phyloP scores from a whole-genome alignment of 2,113 vertebrate species.

The Heptranchias perlo region DNA sequence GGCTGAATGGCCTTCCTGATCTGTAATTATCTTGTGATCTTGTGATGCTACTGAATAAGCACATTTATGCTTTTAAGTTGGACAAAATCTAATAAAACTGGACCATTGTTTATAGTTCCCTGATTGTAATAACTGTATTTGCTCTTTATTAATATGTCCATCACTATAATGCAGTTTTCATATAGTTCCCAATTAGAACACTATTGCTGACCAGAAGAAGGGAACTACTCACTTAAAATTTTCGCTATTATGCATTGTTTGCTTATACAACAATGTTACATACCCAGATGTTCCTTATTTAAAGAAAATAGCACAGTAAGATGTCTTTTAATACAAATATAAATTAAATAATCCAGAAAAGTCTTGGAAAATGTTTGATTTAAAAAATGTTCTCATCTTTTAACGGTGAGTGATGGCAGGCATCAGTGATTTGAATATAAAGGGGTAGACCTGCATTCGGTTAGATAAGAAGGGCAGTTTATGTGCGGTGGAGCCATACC shows the following conservation, averaged over 20 bases:
- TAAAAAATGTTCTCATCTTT: background rate
- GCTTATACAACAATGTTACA: background rate
- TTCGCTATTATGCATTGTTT: background rate
- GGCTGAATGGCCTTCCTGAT: background rate
- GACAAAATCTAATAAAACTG: background rate
- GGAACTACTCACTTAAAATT: background rate
- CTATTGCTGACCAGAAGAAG: background rate
- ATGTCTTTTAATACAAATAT: background rate
- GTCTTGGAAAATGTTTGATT: background rate
- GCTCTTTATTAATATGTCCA: background rate
- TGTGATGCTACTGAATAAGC: background rate
- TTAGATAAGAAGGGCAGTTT: conserved; percentile 24
- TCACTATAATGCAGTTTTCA: background rate
- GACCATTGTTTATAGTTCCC: background rate
- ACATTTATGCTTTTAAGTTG: background rate
- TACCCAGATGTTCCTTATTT: background rate
- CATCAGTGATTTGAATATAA: background rate
- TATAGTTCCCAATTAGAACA: background rate
- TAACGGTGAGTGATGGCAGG: background rate
- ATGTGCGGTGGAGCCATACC: background rate
- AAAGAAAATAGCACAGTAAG: background rate
- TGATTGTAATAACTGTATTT: background rate
- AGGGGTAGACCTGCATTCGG: background rate
- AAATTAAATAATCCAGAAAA: background rate
- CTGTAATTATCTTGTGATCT: background rate